These are phyloP conservation scores for Ammodytes marinus DNA, from an alignment of 2,113 vertebrate genomes.

Conservation along the genomic window DNA sequence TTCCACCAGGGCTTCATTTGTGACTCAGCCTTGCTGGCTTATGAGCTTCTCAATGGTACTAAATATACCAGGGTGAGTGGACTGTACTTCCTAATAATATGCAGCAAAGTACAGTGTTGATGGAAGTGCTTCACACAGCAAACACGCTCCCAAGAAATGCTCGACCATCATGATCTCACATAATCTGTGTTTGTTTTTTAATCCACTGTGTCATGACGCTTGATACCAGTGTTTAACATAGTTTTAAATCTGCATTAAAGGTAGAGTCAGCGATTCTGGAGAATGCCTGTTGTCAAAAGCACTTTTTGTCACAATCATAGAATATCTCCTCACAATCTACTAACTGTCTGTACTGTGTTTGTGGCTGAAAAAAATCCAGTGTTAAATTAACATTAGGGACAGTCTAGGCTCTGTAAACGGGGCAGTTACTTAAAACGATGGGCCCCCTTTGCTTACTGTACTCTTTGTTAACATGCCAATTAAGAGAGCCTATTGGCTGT, in stretches of 20 bases:
- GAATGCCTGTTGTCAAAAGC: no score
- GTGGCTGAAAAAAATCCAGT: no score
- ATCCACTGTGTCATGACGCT: neutral
- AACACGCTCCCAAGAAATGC: neutral
- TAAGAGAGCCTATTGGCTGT: no score
- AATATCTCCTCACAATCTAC: no score
- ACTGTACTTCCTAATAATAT: slow-evolving; percentile 1
- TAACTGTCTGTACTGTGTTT: no score
- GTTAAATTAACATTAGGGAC: no score
- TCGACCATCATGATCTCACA: neutral
- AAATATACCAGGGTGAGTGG: slow-evolving; percentile 16
- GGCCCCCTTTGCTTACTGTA: no score
- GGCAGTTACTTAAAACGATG: no score
- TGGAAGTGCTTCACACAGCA: neutral
- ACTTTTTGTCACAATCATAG: no score
- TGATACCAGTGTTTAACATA: neutral
- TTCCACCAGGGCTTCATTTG: slow-evolving; percentile 31
- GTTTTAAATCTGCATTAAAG: neutral
- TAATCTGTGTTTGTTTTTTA: neutral
- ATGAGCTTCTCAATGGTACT: slow-evolving; percentile 15
- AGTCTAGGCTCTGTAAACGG: no score
- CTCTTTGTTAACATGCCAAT: no score
- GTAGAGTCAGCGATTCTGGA: no score
- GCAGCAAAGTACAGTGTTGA: neutral
- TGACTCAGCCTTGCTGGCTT: slow-evolving; percentile 46